These are phyloP conservation scores for Bombylius major DNA, from an alignment of 2,888 invertebrate species.

Conservation along the genomic window DNA sequence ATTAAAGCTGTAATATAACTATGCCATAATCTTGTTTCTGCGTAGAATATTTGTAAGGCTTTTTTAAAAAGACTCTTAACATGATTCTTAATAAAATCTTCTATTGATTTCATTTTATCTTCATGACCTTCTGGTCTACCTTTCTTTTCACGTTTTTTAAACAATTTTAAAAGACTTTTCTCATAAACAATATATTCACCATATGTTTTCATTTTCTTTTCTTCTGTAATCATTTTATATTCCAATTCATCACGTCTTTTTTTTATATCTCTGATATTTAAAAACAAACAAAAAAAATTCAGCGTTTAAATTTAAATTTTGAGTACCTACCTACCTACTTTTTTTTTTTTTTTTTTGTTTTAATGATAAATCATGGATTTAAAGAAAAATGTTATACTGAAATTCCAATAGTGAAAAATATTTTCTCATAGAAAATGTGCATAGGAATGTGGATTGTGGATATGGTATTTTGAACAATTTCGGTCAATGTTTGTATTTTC, in stretches of 20 bases:
- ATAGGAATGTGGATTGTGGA: no score
- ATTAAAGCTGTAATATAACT: conserved; percentile 65
- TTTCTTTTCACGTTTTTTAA: not conserved
- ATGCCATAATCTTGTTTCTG: conserved; percentile 62
- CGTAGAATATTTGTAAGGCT: conserved; percentile 52
- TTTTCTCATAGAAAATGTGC: no score
- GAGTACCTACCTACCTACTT: no score
- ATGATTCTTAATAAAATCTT: conserved; percentile 26
- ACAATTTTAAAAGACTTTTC: not conserved
- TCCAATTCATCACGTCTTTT: conserved; percentile 4
- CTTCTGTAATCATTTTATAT: conserved; percentile 2
- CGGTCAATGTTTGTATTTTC: no score
- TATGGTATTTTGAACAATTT: no score
- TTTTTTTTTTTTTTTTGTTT: no score
- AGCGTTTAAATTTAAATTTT: no score
- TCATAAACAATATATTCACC: conserved; percentile 7
- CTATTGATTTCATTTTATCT: not conserved
- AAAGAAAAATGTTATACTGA: no score
- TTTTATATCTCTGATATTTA: conserved; percentile 3
- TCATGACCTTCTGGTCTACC: not conserved
- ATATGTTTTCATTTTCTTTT: not conserved
- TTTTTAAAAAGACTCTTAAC: conserved; percentile 63
- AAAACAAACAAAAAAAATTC: not conserved
- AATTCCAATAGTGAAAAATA: no score
- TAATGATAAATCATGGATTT: no score